These are phyloP conservation scores for Sturnus vulgaris DNA, from an alignment of 2,113 vertebrate species.

Conservation along the genomic window DNA sequence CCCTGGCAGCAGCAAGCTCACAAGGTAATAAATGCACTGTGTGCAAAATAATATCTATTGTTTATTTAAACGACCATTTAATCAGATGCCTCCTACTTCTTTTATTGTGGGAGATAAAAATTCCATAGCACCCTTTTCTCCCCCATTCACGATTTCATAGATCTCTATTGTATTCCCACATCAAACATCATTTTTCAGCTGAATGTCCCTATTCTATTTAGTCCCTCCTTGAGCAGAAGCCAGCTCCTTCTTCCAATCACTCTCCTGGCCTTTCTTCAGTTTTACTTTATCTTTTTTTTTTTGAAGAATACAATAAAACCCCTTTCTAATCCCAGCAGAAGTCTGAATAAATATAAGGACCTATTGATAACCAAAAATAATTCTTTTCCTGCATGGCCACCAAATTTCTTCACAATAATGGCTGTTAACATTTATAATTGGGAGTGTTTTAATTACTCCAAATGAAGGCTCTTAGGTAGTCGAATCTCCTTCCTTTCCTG, in stretches of 20 bases:
- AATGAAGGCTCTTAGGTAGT: neutral
- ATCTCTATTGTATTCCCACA: conserved; percentile 30
- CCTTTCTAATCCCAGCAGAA: conserved; percentile 13
- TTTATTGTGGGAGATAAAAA: conserved; percentile 45
- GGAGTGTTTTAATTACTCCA: neutral
- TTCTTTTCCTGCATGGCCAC: neutral
- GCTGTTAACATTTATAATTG: neutral
- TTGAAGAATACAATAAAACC: neutral
- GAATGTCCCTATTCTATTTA: conserved; percentile 35
- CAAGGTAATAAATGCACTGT: neutral
- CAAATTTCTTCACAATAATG: neutral
- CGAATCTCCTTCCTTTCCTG: neutral
- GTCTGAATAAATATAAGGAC: conserved; percentile 18
- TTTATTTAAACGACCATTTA: conserved; percentile 51
- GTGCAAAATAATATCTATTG: conserved; percentile 37
- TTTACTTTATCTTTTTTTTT: neutral
- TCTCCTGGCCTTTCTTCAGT: conserved; percentile 2
- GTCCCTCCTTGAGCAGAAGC: conserved; percentile 25
- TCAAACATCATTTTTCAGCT: conserved; percentile 51
- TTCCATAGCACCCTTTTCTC: conserved; percentile 11
- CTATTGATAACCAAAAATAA: neutral
- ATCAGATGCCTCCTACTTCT: conserved; percentile 38
- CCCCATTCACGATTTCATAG: conserved; percentile 28
- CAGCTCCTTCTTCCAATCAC: conserved; percentile 9
- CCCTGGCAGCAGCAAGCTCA: neutral